These are phyloP conservation scores for Coelopa pilipes DNA, from an alignment of 2,888 invertebrate species.

Conservation along the genomic window DNA sequence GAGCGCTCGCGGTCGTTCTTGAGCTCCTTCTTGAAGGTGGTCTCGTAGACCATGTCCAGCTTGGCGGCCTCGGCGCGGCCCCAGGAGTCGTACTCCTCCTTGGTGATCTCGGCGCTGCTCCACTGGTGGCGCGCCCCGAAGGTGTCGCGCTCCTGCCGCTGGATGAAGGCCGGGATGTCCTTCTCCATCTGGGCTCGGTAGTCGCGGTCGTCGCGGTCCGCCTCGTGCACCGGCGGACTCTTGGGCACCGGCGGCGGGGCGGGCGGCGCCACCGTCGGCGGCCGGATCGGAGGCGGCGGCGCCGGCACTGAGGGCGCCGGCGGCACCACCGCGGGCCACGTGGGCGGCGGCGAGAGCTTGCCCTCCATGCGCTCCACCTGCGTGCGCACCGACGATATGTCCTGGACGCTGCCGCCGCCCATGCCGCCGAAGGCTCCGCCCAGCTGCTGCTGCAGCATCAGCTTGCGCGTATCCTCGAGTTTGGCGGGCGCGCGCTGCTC, in stretches of 20 bases:
- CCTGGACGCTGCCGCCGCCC: conserved; percentile 45
- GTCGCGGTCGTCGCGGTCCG: conserved; percentile 50
- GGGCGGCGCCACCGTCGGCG: conserved; percentile 69
- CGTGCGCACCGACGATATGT: conserved; percentile 66
- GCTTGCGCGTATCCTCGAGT: conserved; percentile 85
- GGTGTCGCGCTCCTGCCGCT: conserved; percentile 78
- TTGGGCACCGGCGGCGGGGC: conserved; percentile 76
- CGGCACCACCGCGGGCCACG: conserved; percentile 76
- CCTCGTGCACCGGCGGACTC: conserved; percentile 68
- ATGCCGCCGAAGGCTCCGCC: conserved; percentile 69
- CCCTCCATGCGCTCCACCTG: conserved; percentile 73
- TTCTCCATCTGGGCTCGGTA: conserved; percentile 63
- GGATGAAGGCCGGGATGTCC: conserved; percentile 72
- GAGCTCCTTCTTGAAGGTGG: conserved; percentile 61
- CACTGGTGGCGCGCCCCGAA: conserved; percentile 77
- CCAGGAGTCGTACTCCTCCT: conserved; percentile 64
- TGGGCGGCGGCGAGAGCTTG: conserved; percentile 70
- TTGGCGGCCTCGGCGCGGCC: conserved; percentile 67
- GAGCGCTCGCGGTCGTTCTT: conserved; percentile 62
- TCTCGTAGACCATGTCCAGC: conserved; percentile 65
- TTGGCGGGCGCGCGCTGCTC: conserved; percentile 82
- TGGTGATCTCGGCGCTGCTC: conserved; percentile 53
- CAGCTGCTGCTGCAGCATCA: conserved; percentile 86
- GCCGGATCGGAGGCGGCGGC: conserved; percentile 71
- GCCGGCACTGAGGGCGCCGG: conserved; percentile 72